These are phyloP conservation scores for Apus apus DNA, from an alignment of 2,113 vertebrate genomes.

Conservation along the genomic window DNA sequence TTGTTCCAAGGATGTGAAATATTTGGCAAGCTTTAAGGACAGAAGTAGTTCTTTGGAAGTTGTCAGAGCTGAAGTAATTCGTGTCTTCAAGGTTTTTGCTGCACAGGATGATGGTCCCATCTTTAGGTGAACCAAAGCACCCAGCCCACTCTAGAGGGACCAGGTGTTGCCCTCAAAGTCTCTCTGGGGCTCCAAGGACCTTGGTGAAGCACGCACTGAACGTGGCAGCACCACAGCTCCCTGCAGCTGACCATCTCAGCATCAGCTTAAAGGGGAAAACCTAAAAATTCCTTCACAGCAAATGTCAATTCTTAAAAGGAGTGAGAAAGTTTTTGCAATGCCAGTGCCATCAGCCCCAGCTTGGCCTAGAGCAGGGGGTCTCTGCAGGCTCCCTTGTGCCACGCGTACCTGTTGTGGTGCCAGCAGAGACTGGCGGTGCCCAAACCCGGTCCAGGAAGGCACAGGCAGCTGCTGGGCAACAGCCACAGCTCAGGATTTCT, in stretches of 20 bases:
- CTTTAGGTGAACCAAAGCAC: background rate
- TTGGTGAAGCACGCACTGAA: accelerated
- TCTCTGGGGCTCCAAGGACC: background rate
- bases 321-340: background rate
- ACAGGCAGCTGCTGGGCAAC: background rate
- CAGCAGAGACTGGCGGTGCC: background rate
- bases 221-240: background rate
- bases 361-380: background rate
- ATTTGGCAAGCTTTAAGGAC: constrained; percentile 1
- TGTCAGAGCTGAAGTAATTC: background rate
- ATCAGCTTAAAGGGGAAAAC: background rate
- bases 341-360: background rate
- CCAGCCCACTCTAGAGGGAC: background rate
- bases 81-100: background rate
- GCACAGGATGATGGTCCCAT: background rate
- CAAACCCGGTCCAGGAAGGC: background rate
- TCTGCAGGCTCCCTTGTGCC: background rate
- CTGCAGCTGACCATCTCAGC: background rate
- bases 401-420: background rate
- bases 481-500: background rate
- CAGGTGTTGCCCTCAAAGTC: background rate
- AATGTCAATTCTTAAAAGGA: background rate
- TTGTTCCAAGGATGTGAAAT: constrained; percentile 30
- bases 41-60: background rate
- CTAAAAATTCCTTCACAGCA: background rate